Conservation (phyloP, 2,113 vertebrate genomes). For the Paramisgurnus dabryanus region DNA sequence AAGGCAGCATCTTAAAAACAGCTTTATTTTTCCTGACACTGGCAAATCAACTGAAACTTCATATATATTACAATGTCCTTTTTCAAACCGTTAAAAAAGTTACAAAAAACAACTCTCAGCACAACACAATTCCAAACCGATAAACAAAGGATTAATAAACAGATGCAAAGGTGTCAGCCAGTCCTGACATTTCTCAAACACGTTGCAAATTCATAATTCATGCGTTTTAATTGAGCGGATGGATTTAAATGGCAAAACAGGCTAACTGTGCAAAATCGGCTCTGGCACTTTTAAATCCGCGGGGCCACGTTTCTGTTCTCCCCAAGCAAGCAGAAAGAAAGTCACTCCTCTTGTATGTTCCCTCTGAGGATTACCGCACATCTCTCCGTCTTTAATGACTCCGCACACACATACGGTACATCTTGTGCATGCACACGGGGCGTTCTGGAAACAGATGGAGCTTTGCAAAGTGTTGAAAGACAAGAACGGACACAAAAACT, state of each 20-base stretch:
- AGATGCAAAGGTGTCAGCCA: conserved; percentile 3
- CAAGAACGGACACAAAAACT: conserved; percentile 41
- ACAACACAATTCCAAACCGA: not conserved
- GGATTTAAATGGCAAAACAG: conserved; percentile 32
- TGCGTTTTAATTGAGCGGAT: conserved; percentile 5
- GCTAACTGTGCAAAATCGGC: conserved; percentile 13
- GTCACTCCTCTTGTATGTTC: conserved; percentile 27
- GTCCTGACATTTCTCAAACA: not conserved
- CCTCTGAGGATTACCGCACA: conserved; percentile 50
- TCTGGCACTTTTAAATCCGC: conserved; percentile 34
- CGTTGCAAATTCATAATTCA: conserved; percentile 14
- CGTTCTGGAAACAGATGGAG: conserved; percentile 26
- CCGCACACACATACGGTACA: conserved; percentile 15
- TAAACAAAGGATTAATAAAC: conserved; percentile 5
- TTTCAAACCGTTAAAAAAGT: not conserved
- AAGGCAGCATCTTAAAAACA: not conserved
- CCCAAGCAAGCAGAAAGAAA: conserved; percentile 40
- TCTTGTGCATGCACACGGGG: conserved; percentile 12
- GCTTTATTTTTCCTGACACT: conserved; percentile 11
- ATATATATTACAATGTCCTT: not conserved
- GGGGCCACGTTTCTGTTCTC: conserved; percentile 41
- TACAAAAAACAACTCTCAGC: not conserved
- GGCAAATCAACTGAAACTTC: conserved; percentile 25
- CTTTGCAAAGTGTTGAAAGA: conserved; percentile 29
- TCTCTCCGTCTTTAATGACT: conserved; percentile 49